Evolutionary conservation across 2,797 vertebrate genomes (phyloP).

Genomic region (Sebastes dallii): DNA sequence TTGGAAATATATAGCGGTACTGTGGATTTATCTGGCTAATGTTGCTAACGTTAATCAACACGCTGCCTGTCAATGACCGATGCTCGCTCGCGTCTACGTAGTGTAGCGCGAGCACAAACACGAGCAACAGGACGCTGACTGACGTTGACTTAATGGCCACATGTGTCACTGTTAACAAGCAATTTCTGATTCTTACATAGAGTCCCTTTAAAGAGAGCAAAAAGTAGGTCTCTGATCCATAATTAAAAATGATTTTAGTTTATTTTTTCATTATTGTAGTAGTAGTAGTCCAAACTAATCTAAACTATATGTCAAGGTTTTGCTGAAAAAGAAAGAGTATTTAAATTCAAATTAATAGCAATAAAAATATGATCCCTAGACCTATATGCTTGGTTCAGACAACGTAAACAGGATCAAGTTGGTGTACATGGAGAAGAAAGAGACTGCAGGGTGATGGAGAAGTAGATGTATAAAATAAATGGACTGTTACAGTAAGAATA

Average conservation of each 20-base stretch:
- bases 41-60: no score
- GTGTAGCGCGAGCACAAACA: no score
- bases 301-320: background rate
- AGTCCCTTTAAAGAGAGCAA: no score
- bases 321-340: background rate
- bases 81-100: no score
- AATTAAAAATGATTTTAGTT: background rate
- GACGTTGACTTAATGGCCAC: no score
- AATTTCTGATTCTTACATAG: no score
- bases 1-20: no score
- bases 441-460: background rate
- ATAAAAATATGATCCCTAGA: background rate
- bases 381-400: background rate
- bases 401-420: background rate
- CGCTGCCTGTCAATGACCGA: no score
- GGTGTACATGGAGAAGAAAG: slow-evolving; percentile 10
- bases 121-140: no score
- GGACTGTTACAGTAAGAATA: background rate
- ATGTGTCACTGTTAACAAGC: no score
- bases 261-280: background rate
- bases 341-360: background rate
- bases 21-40: no score
- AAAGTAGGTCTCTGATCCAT: background rate
- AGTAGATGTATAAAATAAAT: slow-evolving; percentile 4
- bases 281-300: background rate